Evolutionary conservation across 2,888 invertebrate genomes (phyloP).

Genomic region (Deroplatys truncata): DNA sequence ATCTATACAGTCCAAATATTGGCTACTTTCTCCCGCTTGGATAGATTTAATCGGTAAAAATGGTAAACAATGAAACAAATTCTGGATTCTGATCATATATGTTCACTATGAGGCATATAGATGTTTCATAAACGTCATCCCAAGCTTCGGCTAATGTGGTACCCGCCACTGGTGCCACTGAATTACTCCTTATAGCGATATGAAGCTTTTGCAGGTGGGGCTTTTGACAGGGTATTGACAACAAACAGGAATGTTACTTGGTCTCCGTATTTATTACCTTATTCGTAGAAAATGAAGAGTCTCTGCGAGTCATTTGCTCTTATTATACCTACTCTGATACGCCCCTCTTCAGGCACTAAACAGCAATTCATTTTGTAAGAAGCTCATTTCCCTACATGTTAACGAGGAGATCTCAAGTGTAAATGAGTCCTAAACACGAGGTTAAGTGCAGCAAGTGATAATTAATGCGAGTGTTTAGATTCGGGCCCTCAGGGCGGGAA

Average conservation of each 20-base stretch:
- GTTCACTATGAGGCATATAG: too few species aligned
- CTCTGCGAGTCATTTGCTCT: too few species aligned
- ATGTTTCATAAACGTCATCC: too few species aligned
- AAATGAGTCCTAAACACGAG: not conserved
- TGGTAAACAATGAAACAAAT: too few species aligned
- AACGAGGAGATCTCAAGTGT: not conserved
- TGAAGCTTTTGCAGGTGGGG: too few species aligned
- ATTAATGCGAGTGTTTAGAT: not conserved
- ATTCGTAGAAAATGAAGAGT: not conserved
- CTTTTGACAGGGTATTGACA: not conserved
- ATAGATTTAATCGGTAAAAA: too few species aligned
- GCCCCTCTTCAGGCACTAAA: not conserved
- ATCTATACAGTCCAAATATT: too few species aligned
- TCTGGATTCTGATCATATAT: too few species aligned
- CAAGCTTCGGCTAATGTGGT: too few species aligned
- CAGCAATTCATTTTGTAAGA: not conserved
- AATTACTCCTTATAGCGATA: not conserved
- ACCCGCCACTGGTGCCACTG: not conserved
- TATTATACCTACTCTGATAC: not conserved
- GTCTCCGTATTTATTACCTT: not conserved
- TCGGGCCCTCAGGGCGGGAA: not conserved
- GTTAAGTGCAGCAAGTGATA: not conserved
- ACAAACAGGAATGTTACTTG: not conserved
- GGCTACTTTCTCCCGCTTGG: too few species aligned
- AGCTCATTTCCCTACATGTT: not conserved